These are phyloP conservation scores for Drosophila cyrtoloma DNA, from an alignment of 2,888 invertebrate genomes.

Conservation along the genomic window DNA sequence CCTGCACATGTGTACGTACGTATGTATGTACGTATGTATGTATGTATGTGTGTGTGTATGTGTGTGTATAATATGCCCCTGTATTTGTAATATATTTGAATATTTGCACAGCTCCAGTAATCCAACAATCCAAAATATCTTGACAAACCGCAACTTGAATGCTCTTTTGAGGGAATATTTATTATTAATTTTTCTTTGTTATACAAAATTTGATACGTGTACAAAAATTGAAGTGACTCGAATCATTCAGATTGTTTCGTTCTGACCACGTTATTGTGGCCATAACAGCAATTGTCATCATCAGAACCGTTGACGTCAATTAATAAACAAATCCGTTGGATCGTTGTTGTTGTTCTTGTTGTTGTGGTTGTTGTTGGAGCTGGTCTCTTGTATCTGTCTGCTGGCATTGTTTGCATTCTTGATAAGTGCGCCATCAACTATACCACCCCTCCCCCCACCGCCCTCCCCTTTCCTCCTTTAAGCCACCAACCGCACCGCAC, in stretches of 20 bases:
- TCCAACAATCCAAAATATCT: conserved; percentile 18
- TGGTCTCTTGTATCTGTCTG: conserved; percentile 27
- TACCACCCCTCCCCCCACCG: neutral
- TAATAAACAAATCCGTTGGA: conserved; percentile 50
- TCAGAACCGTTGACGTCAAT: conserved; percentile 51
- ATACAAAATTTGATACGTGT: neutral
- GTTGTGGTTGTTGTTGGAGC: neutral
- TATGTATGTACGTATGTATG: neutral
- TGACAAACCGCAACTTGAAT: neutral
- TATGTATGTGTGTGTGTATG: neutral
- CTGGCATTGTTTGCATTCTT: conserved; percentile 40
- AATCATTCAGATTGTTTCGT: neutral
- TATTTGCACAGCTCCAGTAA: conserved; percentile 32
- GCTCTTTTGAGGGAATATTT: neutral
- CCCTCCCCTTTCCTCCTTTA: neutral
- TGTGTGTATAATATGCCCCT: neutral
- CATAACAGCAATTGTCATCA: conserved; percentile 11
- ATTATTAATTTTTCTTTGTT: neutral
- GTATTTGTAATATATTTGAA: conserved; percentile 1
- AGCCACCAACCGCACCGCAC: neutral
- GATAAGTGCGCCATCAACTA: conserved; percentile 22
- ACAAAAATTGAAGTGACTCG: neutral
- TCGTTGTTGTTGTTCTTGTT: conserved; percentile 3
- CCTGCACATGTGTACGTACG: neutral
- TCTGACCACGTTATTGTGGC: neutral